A percentile compares a stretch with the other conserved stretches of the same genome.
Evolutionary conservation across 2,797 vertebrate genomes (phyloP).

Genomic region (Antrozous pallidus): DNA sequence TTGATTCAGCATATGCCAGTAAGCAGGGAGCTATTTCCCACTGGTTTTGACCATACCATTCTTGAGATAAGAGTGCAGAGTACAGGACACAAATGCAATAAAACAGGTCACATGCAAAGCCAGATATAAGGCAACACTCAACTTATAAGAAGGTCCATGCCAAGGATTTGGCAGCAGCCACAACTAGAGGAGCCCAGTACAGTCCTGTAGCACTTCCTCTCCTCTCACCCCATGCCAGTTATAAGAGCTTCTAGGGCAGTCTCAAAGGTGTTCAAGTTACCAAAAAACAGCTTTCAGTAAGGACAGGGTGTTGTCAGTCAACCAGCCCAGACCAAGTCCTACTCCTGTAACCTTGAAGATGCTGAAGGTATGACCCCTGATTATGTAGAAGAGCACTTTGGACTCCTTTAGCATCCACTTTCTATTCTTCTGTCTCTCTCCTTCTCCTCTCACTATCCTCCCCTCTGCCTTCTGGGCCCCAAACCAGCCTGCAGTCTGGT

Average conservation of each 20-base stretch:
- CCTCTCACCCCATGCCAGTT: neutral
- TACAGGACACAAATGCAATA: neutral
- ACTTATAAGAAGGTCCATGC: neutral
- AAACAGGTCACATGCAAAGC: neutral
- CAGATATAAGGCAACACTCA: neutral
- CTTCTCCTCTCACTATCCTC: neutral
- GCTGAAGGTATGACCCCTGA: neutral
- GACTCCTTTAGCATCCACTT: conserved; percentile 16
- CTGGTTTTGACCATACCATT: conserved; percentile 20
- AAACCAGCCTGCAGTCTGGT: neutral
- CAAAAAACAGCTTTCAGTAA: conserved; percentile 26
- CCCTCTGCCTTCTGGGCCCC: neutral
- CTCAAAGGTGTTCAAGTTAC: conserved; percentile 63
- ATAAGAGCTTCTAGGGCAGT: conserved; percentile 36
- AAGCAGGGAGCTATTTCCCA: conserved; percentile 48
- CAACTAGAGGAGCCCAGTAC: neutral
- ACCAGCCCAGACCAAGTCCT: conserved; percentile 13
- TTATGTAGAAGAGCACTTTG: neutral
- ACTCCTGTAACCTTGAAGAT: conserved; percentile 52
- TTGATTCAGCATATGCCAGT: conserved; percentile 48
- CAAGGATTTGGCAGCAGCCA: neutral
- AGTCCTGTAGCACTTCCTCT: neutral
- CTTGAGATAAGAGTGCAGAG: conserved; percentile 7
- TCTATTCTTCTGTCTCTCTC: neutral
- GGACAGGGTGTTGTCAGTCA: conserved; percentile 52